phyloP scores from a whole-genome alignment of 1,140 invertebrate genomes.

The Pissodes strobi region DNA sequence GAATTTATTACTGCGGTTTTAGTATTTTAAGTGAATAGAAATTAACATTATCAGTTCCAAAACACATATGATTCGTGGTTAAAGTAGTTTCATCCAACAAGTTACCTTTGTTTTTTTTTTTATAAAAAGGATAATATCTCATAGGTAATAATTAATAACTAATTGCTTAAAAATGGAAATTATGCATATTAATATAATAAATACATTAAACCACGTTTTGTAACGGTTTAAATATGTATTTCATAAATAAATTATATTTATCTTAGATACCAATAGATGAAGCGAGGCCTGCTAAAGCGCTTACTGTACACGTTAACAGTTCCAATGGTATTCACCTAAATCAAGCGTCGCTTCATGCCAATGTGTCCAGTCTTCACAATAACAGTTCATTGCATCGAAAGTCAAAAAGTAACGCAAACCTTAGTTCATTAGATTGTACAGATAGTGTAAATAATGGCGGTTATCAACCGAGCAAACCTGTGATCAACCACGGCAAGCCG shows the following conservation, averaged over 20 bases:
- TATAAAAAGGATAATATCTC: too few species aligned
- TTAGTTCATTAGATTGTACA: conserved; percentile 43
- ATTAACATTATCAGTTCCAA: too few species aligned
- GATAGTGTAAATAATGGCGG: conserved; percentile 33
- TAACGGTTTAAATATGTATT: too few species aligned
- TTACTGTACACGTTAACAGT: conserved; percentile 10
- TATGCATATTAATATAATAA: too few species aligned
- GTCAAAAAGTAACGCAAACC: conserved; percentile 51
- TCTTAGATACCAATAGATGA: conserved; percentile 29
- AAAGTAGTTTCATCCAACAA: too few species aligned
- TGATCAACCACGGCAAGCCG: conserved; percentile 60
- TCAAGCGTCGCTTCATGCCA: conserved; percentile 35
- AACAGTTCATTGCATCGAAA: conserved; percentile 49
- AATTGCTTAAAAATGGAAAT: too few species aligned
- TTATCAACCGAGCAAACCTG: conserved; percentile 38
- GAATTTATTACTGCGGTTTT: too few species aligned
- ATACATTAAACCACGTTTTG: too few species aligned
- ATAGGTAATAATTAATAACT: too few species aligned
- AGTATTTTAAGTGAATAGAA: too few species aligned
- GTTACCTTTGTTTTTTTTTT: too few species aligned
- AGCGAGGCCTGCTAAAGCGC: background rate
- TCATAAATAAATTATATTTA: background rate
- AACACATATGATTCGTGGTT: too few species aligned
- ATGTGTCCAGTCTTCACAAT: conserved; percentile 32
- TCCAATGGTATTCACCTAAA: conserved; percentile 37